These are phyloP conservation scores for Butastur rufipennis DNA, from an alignment of 2,113 vertebrate genomes.

Conservation along the genomic window DNA sequence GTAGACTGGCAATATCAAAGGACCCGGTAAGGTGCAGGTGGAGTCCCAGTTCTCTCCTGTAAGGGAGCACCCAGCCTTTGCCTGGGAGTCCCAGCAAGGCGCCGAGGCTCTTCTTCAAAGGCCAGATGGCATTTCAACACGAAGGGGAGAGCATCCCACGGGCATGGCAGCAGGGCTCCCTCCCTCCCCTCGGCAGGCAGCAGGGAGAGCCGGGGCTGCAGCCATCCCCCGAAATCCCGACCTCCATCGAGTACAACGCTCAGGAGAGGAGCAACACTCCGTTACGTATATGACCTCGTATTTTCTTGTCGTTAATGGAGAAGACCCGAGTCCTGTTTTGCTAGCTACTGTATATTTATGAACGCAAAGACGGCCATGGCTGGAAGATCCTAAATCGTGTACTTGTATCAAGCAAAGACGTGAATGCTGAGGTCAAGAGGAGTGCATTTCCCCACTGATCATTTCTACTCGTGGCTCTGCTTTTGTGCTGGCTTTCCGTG, in stretches of 20 bases:
- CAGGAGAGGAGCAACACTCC: background rate
- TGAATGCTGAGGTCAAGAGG: background rate
- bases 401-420: background rate
- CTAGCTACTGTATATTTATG: background rate
- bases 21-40: background rate
- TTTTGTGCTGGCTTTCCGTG: background rate
- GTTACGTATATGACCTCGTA: too few species aligned
- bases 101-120: background rate
- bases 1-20: background rate
- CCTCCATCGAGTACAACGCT: background rate
- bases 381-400: background rate
- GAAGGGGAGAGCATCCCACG: rapidly evolving
- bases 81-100: rapidly evolving
- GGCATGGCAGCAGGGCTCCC: background rate
- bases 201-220: background rate
- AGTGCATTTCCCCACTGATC: background rate
- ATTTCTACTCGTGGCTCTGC: background rate
- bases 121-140: rapidly evolving
- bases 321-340: background rate
- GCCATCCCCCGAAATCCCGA: background rate
- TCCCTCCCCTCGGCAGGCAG: background rate
- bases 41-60: background rate
- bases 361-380: background rate
- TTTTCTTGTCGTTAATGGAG: background rate
- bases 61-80: background rate